A percentile compares a stretch with the other conserved stretches of the same genome.
Conservation (phyloP, 2,113 vertebrate species). For the Tyto alba region DNA sequence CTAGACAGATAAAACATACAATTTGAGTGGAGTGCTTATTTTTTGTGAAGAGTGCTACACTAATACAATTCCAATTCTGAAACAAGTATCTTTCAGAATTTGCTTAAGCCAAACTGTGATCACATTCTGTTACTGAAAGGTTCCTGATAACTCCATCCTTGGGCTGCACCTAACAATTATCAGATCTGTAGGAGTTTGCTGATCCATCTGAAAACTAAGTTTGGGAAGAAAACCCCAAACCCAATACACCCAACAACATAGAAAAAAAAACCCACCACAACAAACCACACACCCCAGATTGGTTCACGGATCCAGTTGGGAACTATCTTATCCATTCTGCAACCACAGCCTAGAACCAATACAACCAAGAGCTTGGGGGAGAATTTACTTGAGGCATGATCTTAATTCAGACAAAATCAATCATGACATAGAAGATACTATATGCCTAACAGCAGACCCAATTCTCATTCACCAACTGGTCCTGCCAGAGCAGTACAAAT, state of each 20-base stretch:
- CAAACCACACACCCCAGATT: background rate
- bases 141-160: background rate
- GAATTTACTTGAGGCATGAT: background rate
- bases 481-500: background rate
- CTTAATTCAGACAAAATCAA: background rate
- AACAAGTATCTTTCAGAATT: background rate
- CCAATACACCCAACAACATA: background rate
- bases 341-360: background rate
- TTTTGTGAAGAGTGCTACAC: background rate
- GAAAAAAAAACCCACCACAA: background rate
- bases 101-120: background rate
- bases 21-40: background rate
- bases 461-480: background rate
- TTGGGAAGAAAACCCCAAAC: background rate
- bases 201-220: background rate
- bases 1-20: background rate
- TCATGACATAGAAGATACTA: background rate
- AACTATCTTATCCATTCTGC: background rate
- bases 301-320: background rate
- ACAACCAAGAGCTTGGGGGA: background rate
- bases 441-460: background rate
- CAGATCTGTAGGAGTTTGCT: background rate
- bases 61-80: background rate
- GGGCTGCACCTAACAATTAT: background rate
- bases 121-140: background rate